A percentile compares a stretch with the other conserved stretches of the same genome.
These are phyloP conservation scores for Sandelia bainsii DNA, from an alignment of 2,797 vertebrate species.

Conservation along the genomic window DNA sequence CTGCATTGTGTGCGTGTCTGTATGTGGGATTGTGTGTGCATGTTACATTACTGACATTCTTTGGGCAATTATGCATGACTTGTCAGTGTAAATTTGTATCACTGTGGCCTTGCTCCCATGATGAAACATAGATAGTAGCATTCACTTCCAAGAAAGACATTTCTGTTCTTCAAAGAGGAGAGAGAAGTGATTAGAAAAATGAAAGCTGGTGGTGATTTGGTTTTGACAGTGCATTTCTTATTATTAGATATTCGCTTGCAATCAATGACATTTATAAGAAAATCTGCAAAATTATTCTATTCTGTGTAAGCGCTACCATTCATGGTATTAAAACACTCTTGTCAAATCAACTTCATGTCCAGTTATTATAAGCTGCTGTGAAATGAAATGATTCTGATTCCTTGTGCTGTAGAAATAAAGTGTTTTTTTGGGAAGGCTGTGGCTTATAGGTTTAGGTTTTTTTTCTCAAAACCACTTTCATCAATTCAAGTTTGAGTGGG, in stretches of 20 bases:
- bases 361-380: slow-evolving; percentile 1
- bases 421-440: slow-evolving; percentile 11
- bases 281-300: background rate
- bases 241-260: background rate
- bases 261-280: slow-evolving; percentile 2
- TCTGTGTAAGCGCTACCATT: background rate
- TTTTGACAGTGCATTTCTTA: slow-evolving; percentile 10
- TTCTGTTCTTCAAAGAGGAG: slow-evolving; percentile 42
- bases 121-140: slow-evolving; percentile 57
- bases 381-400: slow-evolving; percentile 28
- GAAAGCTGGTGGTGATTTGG: background rate
- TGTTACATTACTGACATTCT: slow-evolving; percentile 59
- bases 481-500: slow-evolving; percentile 27
- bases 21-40: slow-evolving; percentile 13
- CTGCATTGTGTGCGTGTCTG: slow-evolving; percentile 18
- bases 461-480: slow-evolving; percentile 24
- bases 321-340: slow-evolving; percentile 10
- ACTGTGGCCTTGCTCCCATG: slow-evolving; percentile 56
- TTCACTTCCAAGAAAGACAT: slow-evolving; percentile 42
- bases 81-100: slow-evolving; percentile 70
- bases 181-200: background rate
- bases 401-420: slow-evolving; percentile 22
- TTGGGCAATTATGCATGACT: slow-evolving; percentile 68
- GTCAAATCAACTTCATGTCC: slow-evolving; percentile 7
- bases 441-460: slow-evolving; percentile 31